Conservation (phyloP, 2,797 vertebrate species). For the Hyperoplus lanceolatus region DNA sequence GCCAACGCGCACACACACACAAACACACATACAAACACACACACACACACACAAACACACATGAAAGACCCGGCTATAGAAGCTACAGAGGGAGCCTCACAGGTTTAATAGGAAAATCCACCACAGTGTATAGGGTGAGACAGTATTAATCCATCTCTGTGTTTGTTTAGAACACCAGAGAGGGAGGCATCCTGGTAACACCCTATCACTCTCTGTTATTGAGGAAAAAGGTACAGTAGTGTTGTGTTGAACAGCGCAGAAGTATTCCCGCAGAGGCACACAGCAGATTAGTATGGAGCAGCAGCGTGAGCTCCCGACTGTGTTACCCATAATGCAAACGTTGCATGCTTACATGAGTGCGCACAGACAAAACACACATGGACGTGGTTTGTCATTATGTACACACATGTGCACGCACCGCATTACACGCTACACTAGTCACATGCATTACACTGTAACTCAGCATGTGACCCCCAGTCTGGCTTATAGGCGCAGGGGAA, state of each 20-base stretch:
- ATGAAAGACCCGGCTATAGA: conserved; percentile 52
- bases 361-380: conserved; percentile 29
- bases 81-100: conserved; percentile 68
- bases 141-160: conserved; percentile 78
- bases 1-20: conserved; percentile 1
- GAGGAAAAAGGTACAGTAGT: conserved; percentile 50
- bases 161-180: conserved; percentile 67
- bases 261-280: conserved; percentile 47
- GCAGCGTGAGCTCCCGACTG: conserved; percentile 36
- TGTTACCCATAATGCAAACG: conserved; percentile 27
- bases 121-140: conserved; percentile 72
- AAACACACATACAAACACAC: conserved; percentile 22
- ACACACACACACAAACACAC: conserved; percentile 23
- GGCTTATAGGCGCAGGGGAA: conserved; percentile 71
- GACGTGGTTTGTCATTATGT: conserved; percentile 33
- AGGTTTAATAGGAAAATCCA: conserved; percentile 80
- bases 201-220: conserved; percentile 59
- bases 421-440: conserved; percentile 21
- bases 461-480: conserved; percentile 62
- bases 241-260: conserved; percentile 59
- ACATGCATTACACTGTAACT: conserved; percentile 64
- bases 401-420: conserved; percentile 24
- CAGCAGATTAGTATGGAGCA: conserved; percentile 54
- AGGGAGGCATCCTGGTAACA: conserved; percentile 54
- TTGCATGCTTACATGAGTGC: conserved; percentile 32